These are phyloP conservation scores for Cebidichthys violaceus DNA, from an alignment of 2,113 vertebrate genomes.

Conservation along the genomic window DNA sequence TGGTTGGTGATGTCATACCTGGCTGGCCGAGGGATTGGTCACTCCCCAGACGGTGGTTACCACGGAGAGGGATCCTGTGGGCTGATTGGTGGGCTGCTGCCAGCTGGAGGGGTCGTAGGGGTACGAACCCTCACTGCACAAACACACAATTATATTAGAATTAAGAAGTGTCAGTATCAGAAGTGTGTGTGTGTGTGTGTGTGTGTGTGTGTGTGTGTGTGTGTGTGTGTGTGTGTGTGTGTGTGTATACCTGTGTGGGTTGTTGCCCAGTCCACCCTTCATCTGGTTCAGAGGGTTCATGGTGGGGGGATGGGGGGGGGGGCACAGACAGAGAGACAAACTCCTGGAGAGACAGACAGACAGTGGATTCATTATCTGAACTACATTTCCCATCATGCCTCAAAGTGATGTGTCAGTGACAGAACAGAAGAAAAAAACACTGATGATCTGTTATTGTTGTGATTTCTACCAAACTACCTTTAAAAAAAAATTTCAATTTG, in stretches of 20 bases:
- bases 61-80: conserved; percentile 92
- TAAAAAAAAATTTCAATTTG: not conserved
- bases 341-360: conserved; percentile 11
- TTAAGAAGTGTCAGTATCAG: not conserved
- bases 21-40: conserved; percentile 91
- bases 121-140: conserved; percentile 77
- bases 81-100: conserved; percentile 92
- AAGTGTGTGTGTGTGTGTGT: not conserved
- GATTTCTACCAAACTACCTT: not conserved
- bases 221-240: conserved; percentile 7
- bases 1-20: conserved; percentile 81
- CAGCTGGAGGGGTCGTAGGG: conserved; percentile 81
- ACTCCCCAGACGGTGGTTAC: conserved; percentile 97
- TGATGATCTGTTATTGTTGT: not conserved
- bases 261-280: conserved; percentile 90
- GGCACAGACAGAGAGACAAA: conserved; percentile 7
- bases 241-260: conserved; percentile 87
- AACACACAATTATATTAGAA: not conserved
- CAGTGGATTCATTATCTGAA: not conserved
- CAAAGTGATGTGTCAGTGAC: not conserved
- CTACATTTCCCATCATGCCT: conserved; percentile 37
- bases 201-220: not conserved
- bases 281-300: conserved; percentile 95
- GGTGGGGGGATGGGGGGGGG: conserved; percentile 68
- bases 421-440: not conserved